Percentiles rank a stretch among this genome's conserved stretches.
phyloP scores from a whole-genome alignment of 1,140 invertebrate genomes.

The Drosophila albomicans region DNA sequence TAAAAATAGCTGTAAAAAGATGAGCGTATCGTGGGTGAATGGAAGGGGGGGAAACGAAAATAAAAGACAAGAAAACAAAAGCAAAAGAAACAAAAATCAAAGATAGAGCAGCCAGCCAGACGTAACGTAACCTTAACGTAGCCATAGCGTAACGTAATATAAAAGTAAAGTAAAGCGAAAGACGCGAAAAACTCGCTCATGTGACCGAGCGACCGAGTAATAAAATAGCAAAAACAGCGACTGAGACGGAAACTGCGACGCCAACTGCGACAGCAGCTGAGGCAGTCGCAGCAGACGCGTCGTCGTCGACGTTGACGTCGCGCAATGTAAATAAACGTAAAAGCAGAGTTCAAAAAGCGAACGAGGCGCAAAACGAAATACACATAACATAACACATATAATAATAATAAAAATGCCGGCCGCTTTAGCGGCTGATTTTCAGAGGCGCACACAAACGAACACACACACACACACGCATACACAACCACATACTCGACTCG shows the following conservation, averaged over 20 bases:
- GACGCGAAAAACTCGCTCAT: constrained; percentile 65
- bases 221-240: constrained; percentile 71
- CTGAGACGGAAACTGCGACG: constrained; percentile 29
- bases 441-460: constrained; percentile 27
- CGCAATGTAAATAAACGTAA: constrained; percentile 80
- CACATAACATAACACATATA: constrained; percentile 78
- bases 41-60: constrained; percentile 55
- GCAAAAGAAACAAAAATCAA: constrained; percentile 44
- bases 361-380: constrained; percentile 52
- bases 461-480: constrained; percentile 33
- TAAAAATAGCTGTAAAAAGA: constrained; percentile 37
- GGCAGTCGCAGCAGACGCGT: not conserved
- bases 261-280: constrained; percentile 12
- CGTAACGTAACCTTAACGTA: constrained; percentile 14
- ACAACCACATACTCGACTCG: constrained; percentile 29
- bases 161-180: constrained; percentile 41
- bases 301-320: constrained; percentile 17
- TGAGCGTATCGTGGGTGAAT: constrained; percentile 3
- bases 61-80: constrained; percentile 55
- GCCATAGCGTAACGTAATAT: constrained; percentile 18
- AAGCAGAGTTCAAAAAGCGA: constrained; percentile 56
- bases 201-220: constrained; percentile 74
- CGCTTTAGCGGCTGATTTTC: constrained; percentile 78
- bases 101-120: constrained; percentile 27
- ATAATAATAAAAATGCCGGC: constrained; percentile 83